Evolutionary conservation across 2,888 invertebrate genomes (phyloP), one percentile per base, ranked within the genome.

Genomic region (Boloria selene): DNA sequence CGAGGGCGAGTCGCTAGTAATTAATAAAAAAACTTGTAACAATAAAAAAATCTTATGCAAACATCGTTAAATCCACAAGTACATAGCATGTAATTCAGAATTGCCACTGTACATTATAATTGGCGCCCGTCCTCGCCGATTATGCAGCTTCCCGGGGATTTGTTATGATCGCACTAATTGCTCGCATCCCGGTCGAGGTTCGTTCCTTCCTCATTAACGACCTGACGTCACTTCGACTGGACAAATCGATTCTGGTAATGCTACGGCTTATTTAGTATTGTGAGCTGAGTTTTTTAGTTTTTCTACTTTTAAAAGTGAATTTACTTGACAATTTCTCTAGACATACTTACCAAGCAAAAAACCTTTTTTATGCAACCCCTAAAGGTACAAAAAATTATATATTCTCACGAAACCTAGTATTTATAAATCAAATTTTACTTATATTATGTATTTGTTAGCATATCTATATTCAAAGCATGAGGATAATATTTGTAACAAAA

Each of bases 91-190:
- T 2, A 45, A 45, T 56, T 56, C n/a, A 45, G 6, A 56, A 45
- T 56, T 22, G 45, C 56, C 56, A 31, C 53, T 3, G 59, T 59
- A 59, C 59, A 45, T 64, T 66, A 66, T 73, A 73, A 73, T 74
- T 61, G 56, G 72, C 74, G 72, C 71, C 73, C 78, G 83, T 81
- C 81, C 81, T 83, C 82, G 81, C 82, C 83, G 84, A 83, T 85
- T 84, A 82, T 74, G 51, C 79, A 65, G 74, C 74, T 74, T 74
- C 74, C 74, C 72, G 74, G 74, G 74, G 73, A 91, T 92, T 92
- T 92, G 90, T 91, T 91, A 91, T 91, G 91, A 89, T 84, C 89
- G 78, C 78, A 79, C 82, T 92, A 91, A 91, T 91, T 91, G 88
- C 76, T 77, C 72, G 80, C 90, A 86, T 90, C 90, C 91, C 87